A percentile compares a stretch with the other conserved stretches of the same genome.
phyloP scores from a whole-genome alignment of 1,140 invertebrate genomes.

The Phymorhynchus buccinoides region DNA sequence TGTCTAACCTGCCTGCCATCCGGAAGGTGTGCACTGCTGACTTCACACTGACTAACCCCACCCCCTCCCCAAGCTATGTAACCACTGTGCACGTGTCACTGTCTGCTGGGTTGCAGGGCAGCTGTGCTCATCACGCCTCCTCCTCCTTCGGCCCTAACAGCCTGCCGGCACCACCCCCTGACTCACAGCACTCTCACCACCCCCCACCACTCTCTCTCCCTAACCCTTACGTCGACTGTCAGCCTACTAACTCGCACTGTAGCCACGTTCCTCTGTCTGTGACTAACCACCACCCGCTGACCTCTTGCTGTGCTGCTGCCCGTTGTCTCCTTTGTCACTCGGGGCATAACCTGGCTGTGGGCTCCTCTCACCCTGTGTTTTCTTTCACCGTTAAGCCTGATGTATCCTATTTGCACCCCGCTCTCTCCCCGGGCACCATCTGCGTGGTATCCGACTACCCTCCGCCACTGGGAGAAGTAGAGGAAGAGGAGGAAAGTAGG shows the following conservation, averaged over 20 bases:
- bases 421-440: background rate
- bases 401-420: background rate
- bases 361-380: background rate
- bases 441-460: background rate
- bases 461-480: background rate
- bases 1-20: too few species aligned
- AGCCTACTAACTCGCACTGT: background rate
- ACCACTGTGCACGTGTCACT: background rate
- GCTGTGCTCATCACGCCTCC: background rate
- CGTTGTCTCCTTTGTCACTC: too few species aligned
- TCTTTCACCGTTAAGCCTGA: background rate
- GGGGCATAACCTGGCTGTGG: background rate
- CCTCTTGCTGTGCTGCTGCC: too few species aligned
- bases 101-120: conserved; percentile 37
- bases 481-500: background rate
- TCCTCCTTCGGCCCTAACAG: background rate
- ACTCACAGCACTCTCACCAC: conserved; percentile 12
- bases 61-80: background rate
- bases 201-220: background rate
- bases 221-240: background rate
- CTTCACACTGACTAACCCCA: too few species aligned
- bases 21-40: too few species aligned
- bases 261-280: too few species aligned
- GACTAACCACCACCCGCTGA: background rate
- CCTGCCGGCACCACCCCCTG: background rate